phyloP scores from a whole-genome alignment of 2,888 invertebrate species.

The Drosophila lacicola region DNA sequence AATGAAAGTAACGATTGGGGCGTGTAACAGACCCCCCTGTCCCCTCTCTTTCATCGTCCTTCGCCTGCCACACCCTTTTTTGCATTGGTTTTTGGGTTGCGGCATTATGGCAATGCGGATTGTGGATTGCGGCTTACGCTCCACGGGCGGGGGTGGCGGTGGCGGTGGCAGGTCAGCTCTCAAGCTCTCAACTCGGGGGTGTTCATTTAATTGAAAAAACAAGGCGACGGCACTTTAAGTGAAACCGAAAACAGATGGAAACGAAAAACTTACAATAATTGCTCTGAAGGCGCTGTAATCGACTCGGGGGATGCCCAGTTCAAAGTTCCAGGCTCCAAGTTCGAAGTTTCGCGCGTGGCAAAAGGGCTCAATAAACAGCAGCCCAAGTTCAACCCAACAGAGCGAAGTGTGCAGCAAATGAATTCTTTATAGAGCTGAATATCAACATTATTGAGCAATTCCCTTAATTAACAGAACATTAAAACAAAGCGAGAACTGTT shows the following conservation, averaged over 20 bases:
- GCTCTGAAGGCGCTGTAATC: conserved; percentile 43
- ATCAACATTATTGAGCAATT: conserved; percentile 45
- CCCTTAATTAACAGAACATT: conserved; percentile 42
- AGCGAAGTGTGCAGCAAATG: conserved; percentile 56
- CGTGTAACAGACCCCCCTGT: conserved; percentile 38
- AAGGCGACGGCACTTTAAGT: conserved; percentile 69
- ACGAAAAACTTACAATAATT: conserved; percentile 72
- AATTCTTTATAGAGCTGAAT: conserved; percentile 65
- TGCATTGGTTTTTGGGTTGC: conserved; percentile 51
- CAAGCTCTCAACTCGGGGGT: conserved; percentile 27
- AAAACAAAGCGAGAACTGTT: conserved; percentile 11
- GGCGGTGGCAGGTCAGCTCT: conserved; percentile 2
- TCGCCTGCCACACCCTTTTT: conserved; percentile 2
- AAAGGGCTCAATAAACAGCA: conserved; percentile 41
- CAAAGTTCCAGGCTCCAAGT: conserved; percentile 4
- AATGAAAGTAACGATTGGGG: conserved; percentile 76
- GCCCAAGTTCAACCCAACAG: conserved; percentile 50
- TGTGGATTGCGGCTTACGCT: conserved; percentile 40
- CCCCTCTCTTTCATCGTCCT: no score
- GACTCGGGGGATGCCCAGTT: conserved; percentile 46
- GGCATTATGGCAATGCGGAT: conserved; percentile 8
- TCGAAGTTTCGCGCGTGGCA: background rate
- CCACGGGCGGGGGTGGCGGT: background rate
- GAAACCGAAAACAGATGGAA: conserved; percentile 76
- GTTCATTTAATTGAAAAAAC: conserved; percentile 76